Evolutionary conservation across 2,888 invertebrate genomes (phyloP).

Genomic region (Diabrotica balteata): DNA sequence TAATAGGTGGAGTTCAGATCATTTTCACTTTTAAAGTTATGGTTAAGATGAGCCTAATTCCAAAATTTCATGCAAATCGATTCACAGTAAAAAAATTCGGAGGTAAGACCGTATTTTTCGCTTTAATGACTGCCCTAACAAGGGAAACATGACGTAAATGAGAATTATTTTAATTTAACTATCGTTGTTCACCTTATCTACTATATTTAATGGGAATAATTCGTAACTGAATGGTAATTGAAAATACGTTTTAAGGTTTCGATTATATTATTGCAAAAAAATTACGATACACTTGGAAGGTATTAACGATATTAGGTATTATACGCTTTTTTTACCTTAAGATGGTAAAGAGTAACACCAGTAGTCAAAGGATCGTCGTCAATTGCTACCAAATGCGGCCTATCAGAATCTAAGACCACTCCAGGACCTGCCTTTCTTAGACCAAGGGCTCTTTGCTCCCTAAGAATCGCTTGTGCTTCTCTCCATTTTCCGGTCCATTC

Average conservation of each 20-base stretch:
- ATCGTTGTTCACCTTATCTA: neutral
- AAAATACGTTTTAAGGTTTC: no score
- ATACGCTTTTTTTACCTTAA: constrained; percentile 67
- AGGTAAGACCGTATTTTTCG: no score
- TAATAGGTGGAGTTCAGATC: no score
- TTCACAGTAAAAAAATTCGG: no score
- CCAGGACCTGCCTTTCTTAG: constrained; percentile 87
- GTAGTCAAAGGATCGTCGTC: constrained; percentile 90
- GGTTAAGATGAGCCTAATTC: no score
- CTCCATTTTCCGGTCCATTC: constrained; percentile 95
- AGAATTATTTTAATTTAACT: neutral
- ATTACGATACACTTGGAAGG: neutral
- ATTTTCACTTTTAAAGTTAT: no score
- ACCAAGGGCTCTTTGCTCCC: constrained; percentile 87
- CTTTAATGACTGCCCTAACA: no score
- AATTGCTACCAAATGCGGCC: constrained; percentile 91
- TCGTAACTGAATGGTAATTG: no score
- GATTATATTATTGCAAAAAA: no score
- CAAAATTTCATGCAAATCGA: no score
- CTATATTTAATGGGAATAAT: neutral
- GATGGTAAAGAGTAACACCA: constrained; percentile 88
- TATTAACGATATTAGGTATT: neutral
- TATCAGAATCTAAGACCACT: constrained; percentile 87
- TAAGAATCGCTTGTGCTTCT: constrained; percentile 85
- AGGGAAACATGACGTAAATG: no score